Base-by-base conservation (phyloP, 2,113 vertebrate species). In the Crotalus tigris region DNA sequence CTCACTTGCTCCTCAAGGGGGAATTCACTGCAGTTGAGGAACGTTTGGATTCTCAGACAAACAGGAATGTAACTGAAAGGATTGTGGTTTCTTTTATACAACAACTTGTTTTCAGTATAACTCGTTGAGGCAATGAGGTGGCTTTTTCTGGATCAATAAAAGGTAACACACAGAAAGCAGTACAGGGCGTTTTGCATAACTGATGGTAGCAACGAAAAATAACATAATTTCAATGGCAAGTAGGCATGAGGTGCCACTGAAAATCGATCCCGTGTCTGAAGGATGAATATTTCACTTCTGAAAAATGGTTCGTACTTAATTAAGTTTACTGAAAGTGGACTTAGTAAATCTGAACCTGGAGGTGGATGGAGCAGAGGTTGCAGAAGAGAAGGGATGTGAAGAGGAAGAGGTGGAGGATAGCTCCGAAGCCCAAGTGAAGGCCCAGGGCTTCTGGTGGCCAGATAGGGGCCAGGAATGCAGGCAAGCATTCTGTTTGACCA, bases 1-100 rank as follows among this genome's bases (percentile, higher is more conserved):
- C 93, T 61, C 91, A 2, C 87, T 94, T 95, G 11, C 90, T 93
- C 95, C 91, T 93, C 92, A 91, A 92, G 87, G 92, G 94, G 10
- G 0, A 91, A 87, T 0, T 89, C 57, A 24, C 5, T 0, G 0
- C 4, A 33, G 75, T 15, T 1, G 3, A 2, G 53, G 33, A 10
- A 17, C 3, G 12, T 92, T 90, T 49, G 24, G 91, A 10, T 9
- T 51, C 8, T 8, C 87, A 23, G 89, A 53, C 17, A 23, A 29
- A 54, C 12, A 44, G 75, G 75, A 81, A 81, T 81, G 75, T 10
- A 3, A 21, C 33, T 44, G 75, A 33, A 44, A 44, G 75, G 75
- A 44, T 33, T 0, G 5, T 7, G 69, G 69, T 3, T 8, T 17
- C 15, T 21, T 39, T 81, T 81, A 81, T 23, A 21, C 33, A 81